phyloP scores from a whole-genome alignment of 2,888 invertebrate species.

The Tuberolachnus salignus region DNA sequence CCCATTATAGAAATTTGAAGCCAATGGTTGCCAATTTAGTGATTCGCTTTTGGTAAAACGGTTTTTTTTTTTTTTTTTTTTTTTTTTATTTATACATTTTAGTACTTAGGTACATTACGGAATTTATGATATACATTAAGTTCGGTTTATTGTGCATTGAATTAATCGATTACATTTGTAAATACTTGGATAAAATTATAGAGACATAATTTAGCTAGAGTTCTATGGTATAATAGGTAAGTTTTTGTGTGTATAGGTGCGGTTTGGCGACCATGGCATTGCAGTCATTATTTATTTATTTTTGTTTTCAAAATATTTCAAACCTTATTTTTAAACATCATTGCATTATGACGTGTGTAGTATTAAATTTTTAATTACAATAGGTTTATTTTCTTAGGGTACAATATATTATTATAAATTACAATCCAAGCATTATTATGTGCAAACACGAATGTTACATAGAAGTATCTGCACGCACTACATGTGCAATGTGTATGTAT shows the following conservation, averaged over 20 bases:
- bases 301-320: slow-evolving; percentile 6
- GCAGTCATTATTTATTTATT: background rate
- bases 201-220: background rate
- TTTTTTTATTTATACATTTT: too few species aligned
- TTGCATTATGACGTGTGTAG: background rate
- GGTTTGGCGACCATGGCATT: background rate
- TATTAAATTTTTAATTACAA: slow-evolving; percentile 28
- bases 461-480: background rate
- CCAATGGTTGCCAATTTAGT: slow-evolving; percentile 21
- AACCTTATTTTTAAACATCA: slow-evolving; percentile 3
- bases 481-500: background rate
- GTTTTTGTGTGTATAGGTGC: background rate
- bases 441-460: slow-evolving; percentile 32
- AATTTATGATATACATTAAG: background rate
- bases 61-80: too few species aligned
- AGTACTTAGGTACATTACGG: too few species aligned
- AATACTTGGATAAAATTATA: background rate
- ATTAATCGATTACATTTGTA: background rate
- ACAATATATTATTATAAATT: slow-evolving; percentile 24
- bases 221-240: background rate
- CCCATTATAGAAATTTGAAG: slow-evolving; percentile 20
- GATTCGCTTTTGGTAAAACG: background rate
- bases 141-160: too few species aligned
- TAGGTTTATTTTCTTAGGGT: slow-evolving; percentile 5
- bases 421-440: slow-evolving; percentile 40